These are phyloP conservation scores for Sardina pilchardus DNA, from an alignment of 2,113 vertebrate species.

Conservation along the genomic window DNA sequence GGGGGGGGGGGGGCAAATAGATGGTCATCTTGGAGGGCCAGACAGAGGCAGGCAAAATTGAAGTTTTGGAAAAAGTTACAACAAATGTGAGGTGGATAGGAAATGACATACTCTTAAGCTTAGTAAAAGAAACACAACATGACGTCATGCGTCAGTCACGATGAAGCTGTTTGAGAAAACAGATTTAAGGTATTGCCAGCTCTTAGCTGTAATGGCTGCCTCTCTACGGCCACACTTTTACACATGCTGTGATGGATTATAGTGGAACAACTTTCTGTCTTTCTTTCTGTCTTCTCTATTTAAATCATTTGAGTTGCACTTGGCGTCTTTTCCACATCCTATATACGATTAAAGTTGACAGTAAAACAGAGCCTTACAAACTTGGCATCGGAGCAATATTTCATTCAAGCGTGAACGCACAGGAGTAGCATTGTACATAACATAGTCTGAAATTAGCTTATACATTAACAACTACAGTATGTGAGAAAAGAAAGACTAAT, in stretches of 20 bases:
- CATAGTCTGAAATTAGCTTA: neutral
- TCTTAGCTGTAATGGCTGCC: conserved; percentile 18
- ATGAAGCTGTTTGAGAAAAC: conserved; percentile 40
- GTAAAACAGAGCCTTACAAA: neutral
- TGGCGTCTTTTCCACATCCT: conserved; percentile 22
- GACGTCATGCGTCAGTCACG: conserved; percentile 43
- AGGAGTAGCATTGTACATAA: neutral
- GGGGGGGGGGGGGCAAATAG: neutral
- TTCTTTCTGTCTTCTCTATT: conserved; percentile 2
- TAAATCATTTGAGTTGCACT: conserved; percentile 25
- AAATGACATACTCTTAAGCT: conserved; percentile 43
- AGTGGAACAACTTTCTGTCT: conserved; percentile 22
- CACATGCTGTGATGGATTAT: conserved; percentile 16
- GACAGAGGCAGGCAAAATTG: conserved; percentile 28
- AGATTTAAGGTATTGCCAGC: conserved; percentile 36
- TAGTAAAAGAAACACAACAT: conserved; percentile 34
- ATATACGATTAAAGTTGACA: conserved; percentile 21
- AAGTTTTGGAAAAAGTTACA: conserved; percentile 44
- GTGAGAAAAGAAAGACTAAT: neutral
- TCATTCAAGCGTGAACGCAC: conserved; percentile 6
- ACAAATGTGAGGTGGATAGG: conserved; percentile 39
- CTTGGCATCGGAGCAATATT: conserved; percentile 10
- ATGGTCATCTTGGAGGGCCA: neutral
- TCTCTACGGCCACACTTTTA: conserved; percentile 27
- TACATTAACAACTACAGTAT: neutral